Base-by-base conservation (phyloP, 2,113 vertebrate genomes). In the Nycticryphes semicollaris region DNA sequence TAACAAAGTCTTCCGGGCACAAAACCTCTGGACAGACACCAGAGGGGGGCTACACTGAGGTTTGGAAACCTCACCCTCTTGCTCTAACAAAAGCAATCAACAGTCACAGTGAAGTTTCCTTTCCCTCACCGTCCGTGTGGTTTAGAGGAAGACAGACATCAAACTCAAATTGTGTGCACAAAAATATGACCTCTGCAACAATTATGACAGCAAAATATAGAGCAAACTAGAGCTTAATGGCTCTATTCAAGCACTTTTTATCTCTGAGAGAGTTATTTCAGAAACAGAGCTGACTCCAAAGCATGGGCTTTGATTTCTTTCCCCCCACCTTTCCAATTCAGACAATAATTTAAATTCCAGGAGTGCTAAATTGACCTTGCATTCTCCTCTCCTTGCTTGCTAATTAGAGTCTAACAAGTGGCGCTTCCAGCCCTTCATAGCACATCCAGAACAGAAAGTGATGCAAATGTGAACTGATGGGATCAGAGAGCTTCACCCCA, bases 401-500 rank as follows among this genome's bases (percentile, higher is more conserved):
- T 94, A 96, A 97, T 92, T 94, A 66, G 81, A 75, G 67, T 97
- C 86, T 94, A 97, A 92, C 95, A 70, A 96, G 57, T 56, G 76
- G 43, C n/a, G 28, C n/a, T 88, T 75, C 69, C 12, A 59, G 79
- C 73, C 68, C 51, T 84, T 81, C 15, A 5, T 8, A 78, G 56
- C 25, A 63, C 69, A 73, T 57, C 75, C 90, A 83, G 78, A 93
- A 53, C n/a, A 78, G 30, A 90, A 74, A 87, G 51, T 82, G 90
- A 85, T 87, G 87, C 56, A 93, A 96, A 89, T 91, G 20, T 41
- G 84, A 91, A 77, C 75, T 73, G 92, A 94, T 90, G 59, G 60
- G 59, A 95, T 90, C 92, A 89, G 83, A 93, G 92, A 87, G 90
- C 76, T 93, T 60, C 75, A 41, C 53, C 35, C 82, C 33, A 60